phyloP scores from a whole-genome alignment of 2,888 invertebrate genomes.

The Melanostoma scalare region DNA sequence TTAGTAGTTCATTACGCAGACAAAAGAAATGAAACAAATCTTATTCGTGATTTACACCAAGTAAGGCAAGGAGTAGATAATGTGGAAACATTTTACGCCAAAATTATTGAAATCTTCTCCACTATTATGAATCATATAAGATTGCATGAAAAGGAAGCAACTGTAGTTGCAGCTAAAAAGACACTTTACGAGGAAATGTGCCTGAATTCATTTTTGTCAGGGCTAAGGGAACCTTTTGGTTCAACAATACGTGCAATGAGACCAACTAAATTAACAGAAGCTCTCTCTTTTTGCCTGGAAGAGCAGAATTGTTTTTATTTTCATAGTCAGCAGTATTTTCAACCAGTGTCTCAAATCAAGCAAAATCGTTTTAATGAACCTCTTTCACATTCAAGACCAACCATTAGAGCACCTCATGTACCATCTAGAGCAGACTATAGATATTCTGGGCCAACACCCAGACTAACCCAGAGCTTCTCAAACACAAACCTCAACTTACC shows the following conservation, averaged over 20 bases:
- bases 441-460: slow-evolving; percentile 6
- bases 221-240: slow-evolving; percentile 72
- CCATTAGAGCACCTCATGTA: not conserved
- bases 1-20: slow-evolving; percentile 54
- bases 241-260: slow-evolving; percentile 72
- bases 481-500: not conserved
- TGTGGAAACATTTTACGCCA: slow-evolving; percentile 16
- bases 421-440: slow-evolving; percentile 2
- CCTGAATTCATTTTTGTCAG: slow-evolving; percentile 67
- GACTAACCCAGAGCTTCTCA: slow-evolving; percentile 3
- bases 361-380: not conserved
- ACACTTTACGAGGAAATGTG: slow-evolving; percentile 71
- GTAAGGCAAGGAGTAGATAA: slow-evolving; percentile 2
- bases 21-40: slow-evolving; percentile 47
- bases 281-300: slow-evolving; percentile 58
- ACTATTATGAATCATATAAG: slow-evolving; percentile 62
- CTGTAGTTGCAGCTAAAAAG: slow-evolving; percentile 59
- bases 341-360: not conserved
- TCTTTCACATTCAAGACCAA: not conserved
- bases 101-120: slow-evolving; percentile 65
- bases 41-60: slow-evolving; percentile 36
- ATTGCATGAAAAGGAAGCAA: slow-evolving; percentile 59
- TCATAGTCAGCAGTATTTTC: slow-evolving; percentile 7
- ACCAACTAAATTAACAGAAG: slow-evolving; percentile 63
- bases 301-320: slow-evolving; percentile 67